Percentiles rank a stretch among this genome's conserved stretches.
phyloP scores from a whole-genome alignment of 2,113 vertebrate genomes.

The Sardina pilchardus region DNA sequence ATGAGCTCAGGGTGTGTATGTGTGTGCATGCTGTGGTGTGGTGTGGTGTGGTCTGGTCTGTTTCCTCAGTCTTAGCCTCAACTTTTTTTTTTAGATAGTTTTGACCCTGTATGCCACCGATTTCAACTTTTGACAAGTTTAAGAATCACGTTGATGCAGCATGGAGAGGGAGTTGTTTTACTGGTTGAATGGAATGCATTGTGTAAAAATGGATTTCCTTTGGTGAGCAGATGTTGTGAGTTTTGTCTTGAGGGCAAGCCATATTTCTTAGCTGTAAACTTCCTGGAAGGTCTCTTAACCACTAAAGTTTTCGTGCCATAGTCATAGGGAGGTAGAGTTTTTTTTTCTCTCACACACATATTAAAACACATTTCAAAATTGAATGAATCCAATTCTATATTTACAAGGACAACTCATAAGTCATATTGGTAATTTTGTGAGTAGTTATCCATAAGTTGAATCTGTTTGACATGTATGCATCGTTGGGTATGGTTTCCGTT shows the following conservation, averaged over 20 bases:
- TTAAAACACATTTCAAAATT: neutral
- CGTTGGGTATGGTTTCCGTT: neutral
- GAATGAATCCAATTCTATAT: neutral
- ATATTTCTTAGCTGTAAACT: neutral
- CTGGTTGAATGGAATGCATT: neutral
- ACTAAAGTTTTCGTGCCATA: neutral
- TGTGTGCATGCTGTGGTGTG: neutral
- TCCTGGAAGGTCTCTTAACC: neutral
- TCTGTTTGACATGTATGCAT: neutral
- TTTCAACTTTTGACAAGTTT: neutral
- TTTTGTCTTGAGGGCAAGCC: neutral
- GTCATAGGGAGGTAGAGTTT: no score
- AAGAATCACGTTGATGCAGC: neutral
- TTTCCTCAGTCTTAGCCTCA: neutral
- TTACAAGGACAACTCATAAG: neutral
- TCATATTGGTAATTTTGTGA: neutral
- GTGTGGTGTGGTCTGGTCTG: neutral
- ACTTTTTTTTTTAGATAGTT: neutral
- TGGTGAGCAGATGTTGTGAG: slow-evolving; percentile 3
- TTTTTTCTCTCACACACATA: neutral
- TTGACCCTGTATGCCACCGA: neutral
- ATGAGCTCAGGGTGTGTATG: neutral
- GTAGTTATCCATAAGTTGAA: neutral
- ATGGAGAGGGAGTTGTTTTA: neutral
- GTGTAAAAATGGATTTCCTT: neutral